These are phyloP conservation scores for Rhodophaea formosa DNA, from an alignment of 2,888 invertebrate genomes.

Conservation along the genomic window DNA sequence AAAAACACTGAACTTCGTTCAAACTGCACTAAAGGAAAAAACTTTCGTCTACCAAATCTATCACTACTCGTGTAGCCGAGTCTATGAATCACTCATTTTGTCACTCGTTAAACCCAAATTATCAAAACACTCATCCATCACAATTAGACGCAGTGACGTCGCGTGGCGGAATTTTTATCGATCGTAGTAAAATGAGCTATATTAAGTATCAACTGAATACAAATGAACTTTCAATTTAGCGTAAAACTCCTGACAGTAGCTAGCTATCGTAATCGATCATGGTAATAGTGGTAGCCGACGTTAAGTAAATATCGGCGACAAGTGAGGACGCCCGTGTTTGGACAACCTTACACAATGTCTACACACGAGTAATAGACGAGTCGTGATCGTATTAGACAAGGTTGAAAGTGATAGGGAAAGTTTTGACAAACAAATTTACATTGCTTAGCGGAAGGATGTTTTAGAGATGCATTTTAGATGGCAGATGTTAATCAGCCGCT, in stretches of 20 bases:
- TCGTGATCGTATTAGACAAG: conserved; percentile 41
- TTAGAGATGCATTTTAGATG: conserved; percentile 54
- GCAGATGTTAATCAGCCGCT: conserved; percentile 60
- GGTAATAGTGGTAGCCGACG: conserved; percentile 50
- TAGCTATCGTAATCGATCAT: conserved; percentile 67
- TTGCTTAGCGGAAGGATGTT: conserved; percentile 46
- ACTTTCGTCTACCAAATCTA: not conserved
- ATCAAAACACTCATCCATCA: conserved; percentile 53
- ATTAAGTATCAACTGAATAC: conserved; percentile 39
- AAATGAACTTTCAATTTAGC: conserved; percentile 50
- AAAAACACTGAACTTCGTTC: no score
- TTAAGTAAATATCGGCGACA: conserved; percentile 62
- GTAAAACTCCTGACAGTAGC: conserved; percentile 52
- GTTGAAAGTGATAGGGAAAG: conserved; percentile 49
- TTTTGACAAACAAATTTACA: conserved; percentile 29
- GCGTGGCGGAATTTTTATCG: conserved; percentile 53
- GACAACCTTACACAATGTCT: conserved; percentile 44
- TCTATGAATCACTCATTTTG: conserved; percentile 18
- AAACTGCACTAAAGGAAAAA: not conserved
- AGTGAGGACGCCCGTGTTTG: conserved; percentile 60
- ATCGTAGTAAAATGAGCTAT: conserved; percentile 45
- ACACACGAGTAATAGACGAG: conserved; percentile 41
- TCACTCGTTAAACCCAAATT: conserved; percentile 30
- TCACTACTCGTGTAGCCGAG: not conserved
- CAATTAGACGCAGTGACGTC: conserved; percentile 58